Conservation (phyloP, 2,888 invertebrate genomes). For the Tanypteryx hageni region DNA sequence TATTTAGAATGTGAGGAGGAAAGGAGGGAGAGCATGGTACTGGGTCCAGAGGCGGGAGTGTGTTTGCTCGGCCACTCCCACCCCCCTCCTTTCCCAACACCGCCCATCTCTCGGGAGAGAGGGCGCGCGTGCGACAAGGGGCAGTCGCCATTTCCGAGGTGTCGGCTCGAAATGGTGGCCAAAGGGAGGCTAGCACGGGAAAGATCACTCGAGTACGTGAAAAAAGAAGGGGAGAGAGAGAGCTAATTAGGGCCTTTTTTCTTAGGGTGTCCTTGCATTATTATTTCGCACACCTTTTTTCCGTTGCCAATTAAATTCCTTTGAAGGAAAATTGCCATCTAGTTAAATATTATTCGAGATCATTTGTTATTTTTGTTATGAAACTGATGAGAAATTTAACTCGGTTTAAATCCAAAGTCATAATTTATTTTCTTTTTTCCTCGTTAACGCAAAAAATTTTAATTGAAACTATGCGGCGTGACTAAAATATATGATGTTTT, state of each 20-base stretch:
- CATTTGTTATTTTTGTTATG: too few relatives aligned
- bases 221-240: not conserved
- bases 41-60: constrained; percentile 3
- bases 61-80: constrained; percentile 51
- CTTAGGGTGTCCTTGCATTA: not conserved
- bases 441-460: too few relatives aligned
- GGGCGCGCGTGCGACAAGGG: not conserved
- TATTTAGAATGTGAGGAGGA: not conserved
- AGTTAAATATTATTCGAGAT: too few relatives aligned
- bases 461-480: too few relatives aligned
- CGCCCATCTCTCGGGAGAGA: not conserved
- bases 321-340: not conserved
- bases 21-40: not conserved
- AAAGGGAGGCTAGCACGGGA: not conserved
- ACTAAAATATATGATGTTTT: too few relatives aligned
- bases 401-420: too few relatives aligned
- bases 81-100: not conserved
- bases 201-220: not conserved
- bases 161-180: constrained; percentile 54
- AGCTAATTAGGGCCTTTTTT: not conserved
- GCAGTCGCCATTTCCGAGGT: constrained; percentile 56
- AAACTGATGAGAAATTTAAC: too few relatives aligned
- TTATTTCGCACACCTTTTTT: not conserved
- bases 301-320: not conserved
- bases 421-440: too few relatives aligned